A percentile compares a stretch with the other conserved stretches of the same genome.
These are phyloP conservation scores for Asarcornis scutulata DNA, from an alignment of 2,113 vertebrate species.

Conservation along the genomic window DNA sequence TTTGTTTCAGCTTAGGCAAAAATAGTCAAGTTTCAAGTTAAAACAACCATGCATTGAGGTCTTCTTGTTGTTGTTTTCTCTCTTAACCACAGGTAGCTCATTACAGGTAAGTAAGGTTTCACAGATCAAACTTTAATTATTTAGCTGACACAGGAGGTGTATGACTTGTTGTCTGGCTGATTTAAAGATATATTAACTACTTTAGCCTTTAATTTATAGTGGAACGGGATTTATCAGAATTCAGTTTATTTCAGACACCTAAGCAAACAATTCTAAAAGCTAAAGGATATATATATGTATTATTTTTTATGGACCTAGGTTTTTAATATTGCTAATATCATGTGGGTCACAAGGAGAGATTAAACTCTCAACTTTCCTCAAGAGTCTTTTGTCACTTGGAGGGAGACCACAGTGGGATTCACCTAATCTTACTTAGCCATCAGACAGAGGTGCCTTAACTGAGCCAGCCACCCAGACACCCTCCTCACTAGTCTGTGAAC, in stretches of 20 bases:
- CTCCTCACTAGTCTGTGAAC: background rate
- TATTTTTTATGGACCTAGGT: background rate
- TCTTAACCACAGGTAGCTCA: background rate
- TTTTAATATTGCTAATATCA: background rate
- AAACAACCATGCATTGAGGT: background rate
- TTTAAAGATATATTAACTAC: background rate
- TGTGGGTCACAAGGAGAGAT: background rate
- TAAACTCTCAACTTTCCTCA: background rate
- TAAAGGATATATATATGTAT: too few relatives aligned
- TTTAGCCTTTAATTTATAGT: background rate
- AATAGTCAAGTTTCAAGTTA: background rate
- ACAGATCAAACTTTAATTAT: constrained; percentile 18
- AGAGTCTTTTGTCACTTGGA: background rate
- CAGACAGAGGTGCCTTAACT: background rate
- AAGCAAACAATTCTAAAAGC: background rate
- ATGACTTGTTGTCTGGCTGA: background rate
- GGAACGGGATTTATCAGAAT: background rate
- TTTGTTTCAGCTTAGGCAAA: background rate
- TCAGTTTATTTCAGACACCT: background rate
- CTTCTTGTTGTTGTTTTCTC: background rate
- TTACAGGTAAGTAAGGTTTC: background rate
- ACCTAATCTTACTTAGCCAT: background rate
- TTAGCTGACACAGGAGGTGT: background rate
- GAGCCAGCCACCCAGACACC: background rate
- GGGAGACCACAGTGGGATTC: background rate